Conservation (phyloP, 2,888 invertebrate species). For the Pterobdella sp. region DNA sequence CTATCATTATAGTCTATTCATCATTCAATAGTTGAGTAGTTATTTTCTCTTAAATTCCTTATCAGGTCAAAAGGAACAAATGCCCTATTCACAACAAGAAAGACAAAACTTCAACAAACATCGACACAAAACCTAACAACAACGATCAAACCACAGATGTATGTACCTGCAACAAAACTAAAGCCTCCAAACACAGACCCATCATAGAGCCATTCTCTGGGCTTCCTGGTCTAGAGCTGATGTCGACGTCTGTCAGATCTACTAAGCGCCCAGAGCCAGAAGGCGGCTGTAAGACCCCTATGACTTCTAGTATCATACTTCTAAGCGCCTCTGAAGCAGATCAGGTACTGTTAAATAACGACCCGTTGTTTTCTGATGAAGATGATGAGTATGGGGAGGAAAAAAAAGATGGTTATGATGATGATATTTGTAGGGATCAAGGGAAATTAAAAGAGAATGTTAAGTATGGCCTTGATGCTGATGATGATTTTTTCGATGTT, state of each 20-base stretch:
- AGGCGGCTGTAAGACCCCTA: slow-evolving; percentile 38
- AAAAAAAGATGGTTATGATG: neutral
- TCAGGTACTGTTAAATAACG: slow-evolving; percentile 43
- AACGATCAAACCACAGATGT: neutral
- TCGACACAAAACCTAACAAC: neutral
- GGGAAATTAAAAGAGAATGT: neutral
- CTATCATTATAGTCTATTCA: neutral
- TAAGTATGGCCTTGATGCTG: neutral
- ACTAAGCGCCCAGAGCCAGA: slow-evolving; percentile 45
- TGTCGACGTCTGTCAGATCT: slow-evolving; percentile 9
- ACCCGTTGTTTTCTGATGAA: slow-evolving; percentile 46
- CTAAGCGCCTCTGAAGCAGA: slow-evolving; percentile 42
- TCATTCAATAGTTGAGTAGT: too few species aligned
- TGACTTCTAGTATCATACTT: slow-evolving; percentile 29
- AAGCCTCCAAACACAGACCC: neutral
- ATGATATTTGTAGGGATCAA: neutral
- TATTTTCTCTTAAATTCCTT: too few species aligned
- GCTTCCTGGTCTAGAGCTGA: too few species aligned
- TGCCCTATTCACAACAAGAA: neutral
- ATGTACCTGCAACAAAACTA: neutral
- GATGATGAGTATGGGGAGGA: slow-evolving; percentile 9
- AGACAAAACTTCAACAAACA: neutral
- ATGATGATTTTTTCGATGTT: neutral
- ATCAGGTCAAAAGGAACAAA: neutral
- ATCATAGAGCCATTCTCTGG: too few species aligned